Base-by-base conservation (phyloP, 2,888 invertebrate species). In the Phalera bucephala region DNA sequence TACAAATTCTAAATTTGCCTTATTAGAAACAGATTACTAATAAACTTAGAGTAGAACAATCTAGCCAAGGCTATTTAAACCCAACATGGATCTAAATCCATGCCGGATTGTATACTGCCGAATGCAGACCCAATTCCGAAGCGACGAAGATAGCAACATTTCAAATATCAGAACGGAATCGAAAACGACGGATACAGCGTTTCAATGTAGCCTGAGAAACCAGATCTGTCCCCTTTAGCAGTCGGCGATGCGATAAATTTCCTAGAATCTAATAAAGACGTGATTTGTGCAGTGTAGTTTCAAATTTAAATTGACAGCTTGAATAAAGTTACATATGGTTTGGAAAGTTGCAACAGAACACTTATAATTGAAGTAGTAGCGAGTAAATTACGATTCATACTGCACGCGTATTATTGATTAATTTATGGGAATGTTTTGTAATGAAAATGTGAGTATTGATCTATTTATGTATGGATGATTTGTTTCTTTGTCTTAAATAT, bases 231-330 rank as follows among this genome's bases (percentile, higher is more conserved):
- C 52, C 40, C 49, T 64, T 64, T 59, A 54, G 51, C 57, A 54
- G 53, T 64, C 64, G 59, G 42, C 51, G 63, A 53, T 39, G 59
- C 66, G 62, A 72, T 71, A 72, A 72, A 72, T 73, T 69, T 52
- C 41, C 45, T 52, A 40, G 61, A 72, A 72, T 71, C 68, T 66
- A 73, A 73, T 72, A 72, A 63, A 70, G 52, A 47, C 42, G 64
- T 70, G 70, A 70, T 68, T 71, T 69, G 66, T 69, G 61, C 56
- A 55, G 57, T 54, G 37, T 40, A 45, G 63, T 49, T 53, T 60
- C 51, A 45, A 40, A 59, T 64, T 55, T 47, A 52, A 62, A 54
- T 60, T 63, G 61, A 56, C 58, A 52, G 51, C 36, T 50, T 42
- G 51, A 59, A 59, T 59, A 57, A 56, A 53, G 52, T 45, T 48